Evolutionary conservation across 2,797 vertebrate genomes (phyloP).

Genomic region (Channallabes apus): DNA sequence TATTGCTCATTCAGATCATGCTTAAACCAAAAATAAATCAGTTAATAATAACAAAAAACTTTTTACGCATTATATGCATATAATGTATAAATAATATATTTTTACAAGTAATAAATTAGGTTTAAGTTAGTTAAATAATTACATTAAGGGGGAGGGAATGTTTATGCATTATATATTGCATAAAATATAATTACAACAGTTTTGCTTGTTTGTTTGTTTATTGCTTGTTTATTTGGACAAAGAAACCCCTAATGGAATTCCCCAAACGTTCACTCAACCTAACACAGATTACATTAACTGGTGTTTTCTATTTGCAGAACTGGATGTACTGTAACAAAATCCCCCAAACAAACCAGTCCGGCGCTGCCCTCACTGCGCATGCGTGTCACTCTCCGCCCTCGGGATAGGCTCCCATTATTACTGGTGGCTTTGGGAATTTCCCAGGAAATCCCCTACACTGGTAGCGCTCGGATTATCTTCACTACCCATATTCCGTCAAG

Average conservation of each 20-base stretch:
- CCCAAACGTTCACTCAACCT: neutral
- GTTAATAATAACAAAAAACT: no score
- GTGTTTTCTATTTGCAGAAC: slow-evolving; percentile 3
- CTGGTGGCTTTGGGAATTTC: slow-evolving; percentile 62
- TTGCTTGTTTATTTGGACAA: neutral
- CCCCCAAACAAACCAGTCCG: slow-evolving; percentile 28
- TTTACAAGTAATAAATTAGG: no score
- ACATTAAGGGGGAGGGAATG: no score
- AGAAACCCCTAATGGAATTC: neutral
- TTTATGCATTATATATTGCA: no score
- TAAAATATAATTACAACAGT: neutral
- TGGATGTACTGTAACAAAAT: slow-evolving; percentile 35
- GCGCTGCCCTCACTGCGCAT: slow-evolving; percentile 20
- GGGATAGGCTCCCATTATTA: slow-evolving; percentile 41
- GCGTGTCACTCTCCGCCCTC: slow-evolving; percentile 31
- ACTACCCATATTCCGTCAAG: neutral
- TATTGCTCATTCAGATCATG: no score
- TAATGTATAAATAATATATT: no score
- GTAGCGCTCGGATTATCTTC: neutral
- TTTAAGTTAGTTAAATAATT: no score
- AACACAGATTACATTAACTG: neutral
- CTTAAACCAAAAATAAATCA: no score
- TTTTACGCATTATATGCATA: no score
- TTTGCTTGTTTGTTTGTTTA: no score
- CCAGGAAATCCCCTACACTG: slow-evolving; percentile 58